phyloP scores from a whole-genome alignment of 2,797 vertebrate species.

The Centroberyx gerrardi region DNA sequence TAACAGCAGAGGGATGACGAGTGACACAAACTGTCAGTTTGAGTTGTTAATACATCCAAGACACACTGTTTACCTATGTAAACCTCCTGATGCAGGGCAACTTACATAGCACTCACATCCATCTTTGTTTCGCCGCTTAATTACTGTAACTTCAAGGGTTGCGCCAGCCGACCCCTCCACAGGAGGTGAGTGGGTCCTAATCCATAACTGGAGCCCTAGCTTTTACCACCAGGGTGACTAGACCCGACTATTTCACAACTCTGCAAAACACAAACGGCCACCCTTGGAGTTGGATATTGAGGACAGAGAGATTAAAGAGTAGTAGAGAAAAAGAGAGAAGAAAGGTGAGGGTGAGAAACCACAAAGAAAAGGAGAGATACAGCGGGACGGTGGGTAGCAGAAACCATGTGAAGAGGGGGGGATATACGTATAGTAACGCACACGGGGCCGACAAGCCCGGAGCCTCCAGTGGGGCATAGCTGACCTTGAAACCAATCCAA shows the following conservation, averaged over 20 bases:
- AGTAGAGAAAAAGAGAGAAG: constrained; percentile 31
- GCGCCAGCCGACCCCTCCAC: constrained; percentile 49
- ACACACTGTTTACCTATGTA: constrained; percentile 42
- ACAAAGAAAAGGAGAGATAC: constrained; percentile 54
- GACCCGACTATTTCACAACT: constrained; percentile 46
- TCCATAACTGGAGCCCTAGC: constrained; percentile 59
- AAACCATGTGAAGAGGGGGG: constrained; percentile 55
- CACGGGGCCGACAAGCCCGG: constrained; percentile 64
- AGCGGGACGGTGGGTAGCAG: constrained; percentile 63
- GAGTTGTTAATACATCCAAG: constrained; percentile 47
- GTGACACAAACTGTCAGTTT: constrained; percentile 43
- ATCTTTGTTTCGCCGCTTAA: constrained; percentile 35
- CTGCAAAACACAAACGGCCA: constrained; percentile 61
- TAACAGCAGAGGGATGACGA: constrained; percentile 61
- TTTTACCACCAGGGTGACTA: constrained; percentile 41
- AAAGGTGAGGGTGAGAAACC: constrained; percentile 46
- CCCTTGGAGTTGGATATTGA: constrained; percentile 59
- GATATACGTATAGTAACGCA: constrained; percentile 51
- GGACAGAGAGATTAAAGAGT: constrained; percentile 28
- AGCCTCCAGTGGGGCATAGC: constrained; percentile 73
- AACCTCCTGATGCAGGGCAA: constrained; percentile 56
- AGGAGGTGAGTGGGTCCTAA: constrained; percentile 41
- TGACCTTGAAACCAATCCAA: constrained; percentile 90
- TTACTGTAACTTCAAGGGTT: constrained; percentile 55
- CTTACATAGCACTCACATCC: constrained; percentile 52